Percentiles rank a stretch among this genome's conserved stretches.
These are phyloP conservation scores for Drosophila bunnanda DNA, from an alignment of 2,888 invertebrate species.

Conservation along the genomic window DNA sequence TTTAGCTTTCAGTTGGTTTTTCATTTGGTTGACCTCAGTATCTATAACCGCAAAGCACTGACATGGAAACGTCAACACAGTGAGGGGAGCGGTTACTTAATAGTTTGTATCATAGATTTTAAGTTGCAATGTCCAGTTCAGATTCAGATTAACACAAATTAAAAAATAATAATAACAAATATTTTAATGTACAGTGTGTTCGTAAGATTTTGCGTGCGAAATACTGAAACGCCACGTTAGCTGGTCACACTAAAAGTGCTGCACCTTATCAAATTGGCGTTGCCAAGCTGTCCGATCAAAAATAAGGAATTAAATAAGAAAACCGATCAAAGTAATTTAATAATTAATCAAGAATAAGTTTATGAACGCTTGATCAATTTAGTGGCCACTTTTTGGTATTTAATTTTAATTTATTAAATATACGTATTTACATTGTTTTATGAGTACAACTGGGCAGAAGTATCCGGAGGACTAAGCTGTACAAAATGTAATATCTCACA, in stretches of 20 bases:
- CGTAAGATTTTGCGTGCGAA: neutral
- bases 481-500: too few species aligned
- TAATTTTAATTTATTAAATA: neutral
- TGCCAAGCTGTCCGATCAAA: neutral
- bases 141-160: neutral
- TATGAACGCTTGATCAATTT: neutral
- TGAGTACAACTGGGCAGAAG: neutral
- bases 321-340: neutral
- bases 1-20: neutral
- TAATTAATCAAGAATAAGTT: neutral
- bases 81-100: too few species aligned
- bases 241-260: neutral
- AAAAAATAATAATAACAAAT: neutral
- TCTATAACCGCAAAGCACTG: neutral
- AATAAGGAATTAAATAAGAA: neutral
- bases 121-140: neutral
- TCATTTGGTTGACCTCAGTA: neutral
- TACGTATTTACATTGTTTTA: neutral
- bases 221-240: neutral
- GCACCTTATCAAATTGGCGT: neutral
- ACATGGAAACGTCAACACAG: neutral
- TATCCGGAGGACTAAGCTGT: too few species aligned
- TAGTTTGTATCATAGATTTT: neutral
- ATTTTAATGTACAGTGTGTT: neutral
- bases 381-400: neutral